Evolutionary conservation across 2,888 invertebrate genomes (phyloP).

Genomic region (Drosophila anomelani): DNA sequence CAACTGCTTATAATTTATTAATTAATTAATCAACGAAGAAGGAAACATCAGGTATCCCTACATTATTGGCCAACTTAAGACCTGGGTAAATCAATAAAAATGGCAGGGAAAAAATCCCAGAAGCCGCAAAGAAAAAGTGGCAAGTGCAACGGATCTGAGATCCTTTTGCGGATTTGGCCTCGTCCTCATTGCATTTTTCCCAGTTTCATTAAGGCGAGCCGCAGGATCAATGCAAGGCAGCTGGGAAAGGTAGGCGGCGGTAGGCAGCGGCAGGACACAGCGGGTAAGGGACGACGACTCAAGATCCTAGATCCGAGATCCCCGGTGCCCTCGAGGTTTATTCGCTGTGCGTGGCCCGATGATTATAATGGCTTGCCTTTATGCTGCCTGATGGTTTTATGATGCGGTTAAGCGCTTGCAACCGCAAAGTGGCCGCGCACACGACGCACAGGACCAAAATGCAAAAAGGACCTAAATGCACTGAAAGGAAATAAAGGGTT

Average conservation of each 20-base stretch:
- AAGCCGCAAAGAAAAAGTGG: conserved; percentile 24
- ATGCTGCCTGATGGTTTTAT: conserved; percentile 78
- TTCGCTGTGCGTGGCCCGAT: conserved; percentile 67
- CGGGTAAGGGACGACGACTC: conserved; percentile 15
- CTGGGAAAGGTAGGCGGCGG: conserved; percentile 23
- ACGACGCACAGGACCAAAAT: conserved; percentile 22
- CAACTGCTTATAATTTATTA: neutral
- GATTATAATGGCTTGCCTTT: conserved; percentile 78
- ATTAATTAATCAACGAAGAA: neutral
- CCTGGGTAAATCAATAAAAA: conserved; percentile 32
- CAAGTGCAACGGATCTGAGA: conserved; percentile 23
- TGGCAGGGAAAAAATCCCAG: conserved; percentile 15
- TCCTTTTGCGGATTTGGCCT: conserved; percentile 4
- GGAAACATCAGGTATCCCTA: neutral
- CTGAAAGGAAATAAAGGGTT: neutral
- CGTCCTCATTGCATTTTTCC: conserved; percentile 27
- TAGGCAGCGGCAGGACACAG: conserved; percentile 10
- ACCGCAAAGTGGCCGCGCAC: conserved; percentile 75
- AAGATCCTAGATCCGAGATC: conserved; percentile 1
- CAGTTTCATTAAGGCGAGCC: conserved; percentile 37
- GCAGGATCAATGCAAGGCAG: conserved; percentile 30
- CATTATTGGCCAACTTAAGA: neutral
- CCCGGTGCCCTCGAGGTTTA: conserved; percentile 12
- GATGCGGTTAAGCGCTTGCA: conserved; percentile 78
- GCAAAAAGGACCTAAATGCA: conserved; percentile 10